phyloP scores from a whole-genome alignment of 2,113 vertebrate species.

The Phasianus colchicus region DNA sequence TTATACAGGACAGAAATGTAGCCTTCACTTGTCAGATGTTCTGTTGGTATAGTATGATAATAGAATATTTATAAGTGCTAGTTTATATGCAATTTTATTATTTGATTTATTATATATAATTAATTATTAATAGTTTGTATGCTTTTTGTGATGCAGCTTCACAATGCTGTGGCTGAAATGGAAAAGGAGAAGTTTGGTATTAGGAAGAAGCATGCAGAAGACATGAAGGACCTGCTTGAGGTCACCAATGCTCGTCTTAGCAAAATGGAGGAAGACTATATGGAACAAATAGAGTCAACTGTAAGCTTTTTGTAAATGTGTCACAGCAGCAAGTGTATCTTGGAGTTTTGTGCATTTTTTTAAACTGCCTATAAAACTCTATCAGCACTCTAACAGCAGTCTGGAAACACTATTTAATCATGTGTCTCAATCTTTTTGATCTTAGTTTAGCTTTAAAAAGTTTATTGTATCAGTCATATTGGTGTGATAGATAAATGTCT shows the following conservation, averaged over 20 bases:
- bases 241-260: constrained; percentile 87
- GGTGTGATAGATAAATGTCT: background rate
- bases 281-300: constrained; percentile 80
- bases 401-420: background rate
- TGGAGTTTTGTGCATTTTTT: background rate
- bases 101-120: too few species aligned
- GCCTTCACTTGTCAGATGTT: background rate
- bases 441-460: background rate
- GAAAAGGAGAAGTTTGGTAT: constrained; percentile 93
- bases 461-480: background rate
- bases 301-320: constrained; percentile 72
- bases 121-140: too few species aligned
- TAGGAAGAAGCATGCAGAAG: constrained; percentile 89
- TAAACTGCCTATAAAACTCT: background rate
- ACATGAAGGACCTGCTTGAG: constrained; percentile 90
- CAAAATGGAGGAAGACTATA: constrained; percentile 90
- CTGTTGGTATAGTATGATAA: fast-evolving
- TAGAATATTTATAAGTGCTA: fast-evolving
- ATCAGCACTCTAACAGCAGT: background rate
- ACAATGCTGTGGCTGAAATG: constrained; percentile 84
- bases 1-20: background rate
- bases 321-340: fast-evolving
- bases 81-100: background rate
- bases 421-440: background rate
- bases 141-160: constrained; percentile 78